Percentiles rank a stretch among this genome's conserved stretches.
phyloP scores from a whole-genome alignment of 2,888 invertebrate species.

The Diachrysia chrysitis region DNA sequence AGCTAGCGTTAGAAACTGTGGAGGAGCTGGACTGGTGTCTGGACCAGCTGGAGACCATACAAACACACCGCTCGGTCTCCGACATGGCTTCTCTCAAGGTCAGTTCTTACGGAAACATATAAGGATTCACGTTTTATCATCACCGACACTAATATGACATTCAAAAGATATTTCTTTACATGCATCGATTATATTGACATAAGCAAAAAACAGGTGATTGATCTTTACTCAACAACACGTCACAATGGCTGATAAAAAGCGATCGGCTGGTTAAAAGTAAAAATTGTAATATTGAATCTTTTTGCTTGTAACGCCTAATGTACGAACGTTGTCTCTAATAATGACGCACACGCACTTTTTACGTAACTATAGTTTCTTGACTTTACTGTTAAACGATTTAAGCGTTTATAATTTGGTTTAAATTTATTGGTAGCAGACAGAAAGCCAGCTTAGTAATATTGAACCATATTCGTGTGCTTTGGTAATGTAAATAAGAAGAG shows the following conservation, averaged over 20 bases:
- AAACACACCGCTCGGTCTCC: constrained; percentile 99
- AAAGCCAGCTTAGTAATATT: neutral
- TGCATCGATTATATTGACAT: constrained; percentile 28
- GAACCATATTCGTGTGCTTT: neutral
- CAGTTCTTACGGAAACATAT: constrained; percentile 63
- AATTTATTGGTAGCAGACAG: neutral
- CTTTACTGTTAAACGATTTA: neutral
- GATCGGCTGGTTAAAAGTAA: constrained; percentile 22
- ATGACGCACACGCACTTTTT: constrained; percentile 3
- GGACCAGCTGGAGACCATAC: constrained; percentile 99
- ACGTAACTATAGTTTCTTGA: constrained; percentile 4
- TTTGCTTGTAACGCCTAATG: neutral
- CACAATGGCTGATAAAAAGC: constrained; percentile 34
- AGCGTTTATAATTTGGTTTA: neutral
- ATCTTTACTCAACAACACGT: constrained; percentile 38
- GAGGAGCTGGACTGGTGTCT: constrained; percentile 99
- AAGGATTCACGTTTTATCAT: constrained; percentile 44
- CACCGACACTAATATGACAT: constrained; percentile 19
- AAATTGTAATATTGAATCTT: constrained; percentile 19
- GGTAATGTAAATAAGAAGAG: neutral
- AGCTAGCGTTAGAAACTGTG: constrained; percentile 98
- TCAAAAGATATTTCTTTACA: constrained; percentile 15
- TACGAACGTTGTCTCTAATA: neutral
- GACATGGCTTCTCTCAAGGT: constrained; percentile 99
- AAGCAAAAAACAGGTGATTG: constrained; percentile 41